These are phyloP conservation scores for Drosophila niveifrons DNA, from an alignment of 2,888 invertebrate genomes.

Conservation along the genomic window DNA sequence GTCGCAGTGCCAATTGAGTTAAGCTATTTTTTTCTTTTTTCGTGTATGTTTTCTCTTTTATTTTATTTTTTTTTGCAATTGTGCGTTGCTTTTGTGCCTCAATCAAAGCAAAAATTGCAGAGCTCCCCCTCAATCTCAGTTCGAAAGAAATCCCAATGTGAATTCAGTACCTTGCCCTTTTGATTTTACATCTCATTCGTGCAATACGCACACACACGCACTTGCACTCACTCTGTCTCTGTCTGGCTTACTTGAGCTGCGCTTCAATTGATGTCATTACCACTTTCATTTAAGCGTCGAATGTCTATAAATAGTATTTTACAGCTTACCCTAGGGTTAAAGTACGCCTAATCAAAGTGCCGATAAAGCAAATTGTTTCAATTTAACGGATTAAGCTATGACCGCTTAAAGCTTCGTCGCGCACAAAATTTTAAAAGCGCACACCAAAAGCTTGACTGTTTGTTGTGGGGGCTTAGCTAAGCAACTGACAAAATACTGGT, in stretches of 20 bases:
- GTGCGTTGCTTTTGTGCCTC: slow-evolving; percentile 48
- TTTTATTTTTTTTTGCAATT: slow-evolving; percentile 35
- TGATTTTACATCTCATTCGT: slow-evolving; percentile 9
- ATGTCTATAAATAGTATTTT: slow-evolving; percentile 62
- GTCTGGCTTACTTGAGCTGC: not conserved
- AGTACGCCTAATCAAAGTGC: slow-evolving; percentile 61
- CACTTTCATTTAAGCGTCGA: slow-evolving; percentile 69
- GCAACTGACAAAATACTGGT: not conserved
- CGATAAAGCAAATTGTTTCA: slow-evolving; percentile 50
- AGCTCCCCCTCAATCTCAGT: slow-evolving; percentile 18
- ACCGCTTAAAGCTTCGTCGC: slow-evolving; percentile 15
- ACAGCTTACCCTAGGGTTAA: slow-evolving; percentile 60
- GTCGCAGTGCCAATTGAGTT: slow-evolving; percentile 65
- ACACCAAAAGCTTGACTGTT: not conserved
- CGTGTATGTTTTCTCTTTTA: not conserved
- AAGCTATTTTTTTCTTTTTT: slow-evolving; percentile 29
- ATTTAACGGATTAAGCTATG: slow-evolving; percentile 44
- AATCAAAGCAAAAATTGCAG: slow-evolving; percentile 41
- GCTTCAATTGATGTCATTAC: slow-evolving; percentile 79
- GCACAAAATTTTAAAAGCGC: slow-evolving; percentile 25
- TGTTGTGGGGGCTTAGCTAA: slow-evolving; percentile 21
- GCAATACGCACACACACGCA: slow-evolving; percentile 1
- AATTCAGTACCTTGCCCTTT: slow-evolving; percentile 48
- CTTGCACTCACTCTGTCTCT: not conserved
- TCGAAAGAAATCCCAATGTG: slow-evolving; percentile 11